Conservation (phyloP, 2,888 invertebrate species). For the Eristalis pertinax region DNA sequence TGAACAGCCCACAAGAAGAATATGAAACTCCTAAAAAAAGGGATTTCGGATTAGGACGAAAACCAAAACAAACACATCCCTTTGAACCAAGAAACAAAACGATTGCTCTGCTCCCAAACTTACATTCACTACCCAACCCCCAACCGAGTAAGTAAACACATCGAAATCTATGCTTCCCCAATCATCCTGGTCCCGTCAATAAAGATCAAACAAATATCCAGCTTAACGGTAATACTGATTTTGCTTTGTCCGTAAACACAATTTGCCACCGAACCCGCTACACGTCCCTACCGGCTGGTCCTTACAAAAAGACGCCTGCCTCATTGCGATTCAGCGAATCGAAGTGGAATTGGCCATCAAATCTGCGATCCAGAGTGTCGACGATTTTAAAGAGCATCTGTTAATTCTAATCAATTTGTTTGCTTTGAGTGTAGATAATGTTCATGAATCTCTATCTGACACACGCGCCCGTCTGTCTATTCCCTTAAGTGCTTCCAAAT, state of each 20-base stretch:
- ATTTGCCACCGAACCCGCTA: not conserved
- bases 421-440: not conserved
- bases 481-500: slow-evolving; percentile 1
- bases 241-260: not conserved
- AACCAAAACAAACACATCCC: not conserved
- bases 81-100: not conserved
- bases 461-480: not conserved
- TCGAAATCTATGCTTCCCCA: not conserved
- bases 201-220: slow-evolving; percentile 21
- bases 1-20: not conserved
- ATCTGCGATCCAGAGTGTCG: not conserved
- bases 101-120: not conserved
- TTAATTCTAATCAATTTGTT: slow-evolving; percentile 8
- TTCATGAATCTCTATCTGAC: not conserved
- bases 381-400: slow-evolving; percentile 1
- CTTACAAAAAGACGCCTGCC: not conserved
- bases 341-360: slow-evolving; percentile 2
- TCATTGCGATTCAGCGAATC: not conserved
- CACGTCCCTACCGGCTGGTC: not conserved
- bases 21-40: not conserved
- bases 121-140: not conserved
- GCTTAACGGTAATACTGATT: not conserved
- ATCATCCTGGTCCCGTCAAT: not conserved
- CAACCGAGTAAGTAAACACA: not conserved
- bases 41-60: not conserved